Evolutionary conservation across 2,888 invertebrate species (phyloP), one percentile per base, ranked within the genome.

Genomic region (Calephelis perditalis): DNA sequence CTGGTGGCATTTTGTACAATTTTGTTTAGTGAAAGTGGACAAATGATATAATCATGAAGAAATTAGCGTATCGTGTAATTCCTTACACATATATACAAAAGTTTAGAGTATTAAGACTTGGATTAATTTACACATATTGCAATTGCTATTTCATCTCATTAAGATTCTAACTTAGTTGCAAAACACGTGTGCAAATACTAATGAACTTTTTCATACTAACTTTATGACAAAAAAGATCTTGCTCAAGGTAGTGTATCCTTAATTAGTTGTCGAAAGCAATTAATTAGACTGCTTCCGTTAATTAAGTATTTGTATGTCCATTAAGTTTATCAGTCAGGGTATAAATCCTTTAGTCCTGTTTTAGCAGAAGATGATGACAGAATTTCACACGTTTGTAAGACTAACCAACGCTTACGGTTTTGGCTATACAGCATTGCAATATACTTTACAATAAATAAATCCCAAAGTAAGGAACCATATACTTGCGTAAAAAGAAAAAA

Each of bases 191-290:
- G 49, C 49, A 49, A 26, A 49, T 10, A 49, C 49, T 49, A 49
- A 49, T 49, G 49, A 49, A 49, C 49, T 49, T 49, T 49, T 49
- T 49, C 49, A 26, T 49, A 49, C 7, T 26, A 26, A 49, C 49
- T 49, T 49, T 49, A 15, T 15, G 26, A 49, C 49, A 47, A 49
- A 49, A 47, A 49, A 49, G 40, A 40, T 26, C 49, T 49, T 26
- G 49, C 26, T 49, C 49, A 49, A 49, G 47, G 47, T 47, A 47
- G 49, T 26, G 26, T 49, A 26, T 49, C 49, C 49, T 49, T 49
- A 49, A 49, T n/a, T 49, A 49, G 49, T 49, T 49, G 49, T 49
- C 49, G 49, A 49, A 49, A 49, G 49, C 49, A 49, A 49, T 49
- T 49, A 49, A 49, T 49, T 49, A 49, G 49, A 49, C 49, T 9